These are phyloP conservation scores for Todiramphus chloris DNA, from an alignment of 2,113 vertebrate genomes.

Conservation along the genomic window DNA sequence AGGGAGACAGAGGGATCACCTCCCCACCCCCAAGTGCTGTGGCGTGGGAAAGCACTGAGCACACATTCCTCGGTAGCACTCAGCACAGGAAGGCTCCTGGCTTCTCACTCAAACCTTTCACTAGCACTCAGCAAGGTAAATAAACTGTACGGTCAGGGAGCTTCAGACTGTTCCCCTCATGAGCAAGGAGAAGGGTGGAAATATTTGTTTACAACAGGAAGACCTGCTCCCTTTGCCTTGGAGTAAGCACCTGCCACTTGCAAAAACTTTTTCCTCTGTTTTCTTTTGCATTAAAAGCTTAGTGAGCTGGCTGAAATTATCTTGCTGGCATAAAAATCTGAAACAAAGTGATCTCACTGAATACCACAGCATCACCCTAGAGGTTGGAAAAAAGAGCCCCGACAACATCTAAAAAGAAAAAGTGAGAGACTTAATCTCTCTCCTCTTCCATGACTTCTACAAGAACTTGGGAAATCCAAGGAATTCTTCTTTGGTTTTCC, in stretches of 20 bases:
- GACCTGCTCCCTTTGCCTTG: not conserved
- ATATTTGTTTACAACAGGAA: slow-evolving; percentile 16
- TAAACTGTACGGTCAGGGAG: slow-evolving; percentile 28
- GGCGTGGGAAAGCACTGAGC: slow-evolving; percentile 40
- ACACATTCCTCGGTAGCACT: slow-evolving; percentile 45
- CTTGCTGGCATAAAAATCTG: not conserved
- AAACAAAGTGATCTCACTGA: not conserved
- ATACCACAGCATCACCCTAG: accelerated
- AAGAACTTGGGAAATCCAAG: not conserved
- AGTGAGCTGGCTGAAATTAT: not conserved
- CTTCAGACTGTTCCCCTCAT: not conserved
- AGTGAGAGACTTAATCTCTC: not conserved
- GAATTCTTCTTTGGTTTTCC: not conserved
- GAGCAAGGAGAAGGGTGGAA: not conserved
- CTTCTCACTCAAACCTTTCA: slow-evolving; percentile 59
- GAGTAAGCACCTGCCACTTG: slow-evolving; percentile 10
- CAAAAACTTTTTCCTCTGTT: not conserved
- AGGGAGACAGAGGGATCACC: accelerated
- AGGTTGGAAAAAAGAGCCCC: not conserved
- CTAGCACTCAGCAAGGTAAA: slow-evolving; percentile 66
- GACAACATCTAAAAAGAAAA: not conserved
- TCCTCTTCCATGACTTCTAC: not conserved
- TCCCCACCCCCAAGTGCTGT: not conserved
- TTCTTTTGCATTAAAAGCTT: not conserved
- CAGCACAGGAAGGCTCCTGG: slow-evolving; percentile 57